Base-by-base conservation (phyloP, 2,113 vertebrate species). In the Epinephelus cyanopodus region DNA sequence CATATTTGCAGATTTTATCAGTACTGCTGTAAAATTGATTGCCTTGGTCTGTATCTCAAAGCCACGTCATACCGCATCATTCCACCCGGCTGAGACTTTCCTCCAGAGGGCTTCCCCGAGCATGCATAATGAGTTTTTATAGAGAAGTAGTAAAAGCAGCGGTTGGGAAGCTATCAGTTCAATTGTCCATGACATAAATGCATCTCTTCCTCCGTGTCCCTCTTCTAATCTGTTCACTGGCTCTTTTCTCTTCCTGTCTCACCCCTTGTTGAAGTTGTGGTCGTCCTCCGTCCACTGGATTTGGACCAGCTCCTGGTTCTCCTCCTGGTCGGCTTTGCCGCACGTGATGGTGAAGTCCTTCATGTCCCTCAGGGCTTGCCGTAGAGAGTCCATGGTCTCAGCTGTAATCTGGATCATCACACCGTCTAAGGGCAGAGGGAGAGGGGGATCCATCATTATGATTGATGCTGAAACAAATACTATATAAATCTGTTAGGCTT, bases 401-500 rank as follows among this genome's bases (percentile, higher is more conserved):
- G 98, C 97, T 0, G 97, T 98, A 94, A 99, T 98, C 96, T 99
- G 98, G 90, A 99, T 97, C 98, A 99, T 99, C 19, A 99, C 96
- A 1, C 98, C 98, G 63, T 99, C 98, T 99, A 75, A 52, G 0
- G 58, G 58, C 6, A 7, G 58, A n/a, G 15, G 11, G 5, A 19
- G 1, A 29, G 27, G 11, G 29, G 50, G 14, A n/a, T 42, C 21
- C 1, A 1, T 61, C 8, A 39, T 18, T 2, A n/a, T 1, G 21
- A 48, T 25, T 4, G 5, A 3, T 14, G 29, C 29, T 52, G 12
- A 54, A 25, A 18, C 4, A 42, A 19, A 57, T 25, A 19, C 33
- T 17, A 1, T 11, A 23, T 42, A 18, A 1, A 73, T 47, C 53
- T 72, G 5, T 18, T 48, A 15, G 33, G 33, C 33, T 37, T 37